A percentile compares a stretch with the other conserved stretches of the same genome.
phyloP scores from a whole-genome alignment of 2,113 vertebrate species.

The Oryzias celebensis region DNA sequence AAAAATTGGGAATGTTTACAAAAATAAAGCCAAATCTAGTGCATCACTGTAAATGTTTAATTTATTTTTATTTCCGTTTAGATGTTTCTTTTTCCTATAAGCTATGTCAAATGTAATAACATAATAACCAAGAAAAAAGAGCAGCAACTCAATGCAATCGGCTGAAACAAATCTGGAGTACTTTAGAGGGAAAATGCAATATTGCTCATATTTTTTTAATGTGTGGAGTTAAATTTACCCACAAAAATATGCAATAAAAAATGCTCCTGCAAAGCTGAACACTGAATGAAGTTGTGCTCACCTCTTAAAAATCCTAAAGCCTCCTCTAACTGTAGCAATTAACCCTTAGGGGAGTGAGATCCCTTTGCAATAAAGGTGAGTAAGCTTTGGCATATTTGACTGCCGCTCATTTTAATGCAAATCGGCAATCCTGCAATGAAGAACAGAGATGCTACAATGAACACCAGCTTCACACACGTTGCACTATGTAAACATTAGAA shows the following conservation, averaged over 20 bases:
- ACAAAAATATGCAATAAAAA: not conserved
- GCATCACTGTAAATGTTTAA: too few species aligned
- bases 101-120: too few species aligned
- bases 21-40: too few species aligned
- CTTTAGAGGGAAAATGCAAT: too few species aligned
- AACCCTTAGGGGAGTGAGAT: conserved; percentile 26
- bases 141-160: too few species aligned
- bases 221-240: not conserved
- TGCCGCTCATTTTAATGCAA: conserved; percentile 62
- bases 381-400: conserved; percentile 42
- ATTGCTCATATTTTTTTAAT: too few species aligned
- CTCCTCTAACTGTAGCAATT: conserved; percentile 59
- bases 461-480: conserved; percentile 18
- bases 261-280: not conserved
- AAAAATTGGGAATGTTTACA: too few species aligned
- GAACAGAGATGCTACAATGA: conserved; percentile 34
- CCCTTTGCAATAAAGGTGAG: conserved; percentile 48
- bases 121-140: too few species aligned
- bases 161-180: too few species aligned
- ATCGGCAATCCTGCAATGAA: conserved; percentile 52
- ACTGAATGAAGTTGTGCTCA: conserved; percentile 55
- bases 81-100: too few species aligned
- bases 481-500: conserved; percentile 61
- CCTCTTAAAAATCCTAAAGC: conserved; percentile 65
- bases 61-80: too few species aligned